Conservation (phyloP, 2,888 invertebrate species). For the Dynastes maya region DNA sequence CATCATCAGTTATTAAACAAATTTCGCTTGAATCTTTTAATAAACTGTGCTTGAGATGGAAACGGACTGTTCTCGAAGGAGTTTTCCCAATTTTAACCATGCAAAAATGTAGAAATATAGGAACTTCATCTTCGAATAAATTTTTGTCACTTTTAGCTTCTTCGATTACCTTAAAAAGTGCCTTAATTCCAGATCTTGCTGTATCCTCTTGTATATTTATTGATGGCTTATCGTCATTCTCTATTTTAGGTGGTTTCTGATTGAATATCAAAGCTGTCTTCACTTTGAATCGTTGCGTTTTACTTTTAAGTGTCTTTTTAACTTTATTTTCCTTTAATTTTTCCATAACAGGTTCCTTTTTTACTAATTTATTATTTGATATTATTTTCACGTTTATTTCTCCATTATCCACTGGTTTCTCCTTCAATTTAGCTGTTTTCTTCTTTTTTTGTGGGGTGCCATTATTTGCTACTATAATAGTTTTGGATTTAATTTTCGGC, state of each 20-base stretch:
- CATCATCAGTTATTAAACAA: conserved; percentile 85
- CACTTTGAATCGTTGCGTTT: conserved; percentile 14
- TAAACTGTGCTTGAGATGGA: conserved; percentile 77
- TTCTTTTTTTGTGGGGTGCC: background rate
- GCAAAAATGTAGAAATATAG: conserved; percentile 76
- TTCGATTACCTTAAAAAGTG: conserved; percentile 65
- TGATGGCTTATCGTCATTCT: conserved; percentile 46
- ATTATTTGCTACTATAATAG: background rate
- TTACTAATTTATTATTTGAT: background rate
- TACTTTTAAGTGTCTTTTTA: conserved; percentile 38
- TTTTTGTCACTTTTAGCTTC: conserved; percentile 64
- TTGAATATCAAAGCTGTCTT: conserved; percentile 18
- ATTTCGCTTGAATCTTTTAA: conserved; percentile 80
- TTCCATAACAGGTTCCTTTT: background rate
- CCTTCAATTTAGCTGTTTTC: background rate
- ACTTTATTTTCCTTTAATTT: conserved; percentile 3
- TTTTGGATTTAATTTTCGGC: background rate
- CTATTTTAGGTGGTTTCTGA: conserved; percentile 18
- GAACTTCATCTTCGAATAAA: conserved; percentile 74
- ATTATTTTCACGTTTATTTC: background rate
- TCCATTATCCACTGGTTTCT: background rate
- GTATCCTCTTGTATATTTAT: conserved; percentile 56
- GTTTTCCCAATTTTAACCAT: conserved; percentile 79
- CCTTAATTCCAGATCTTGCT: conserved; percentile 52
- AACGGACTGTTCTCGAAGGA: conserved; percentile 75